Evolutionary conservation across 2,113 vertebrate species (phyloP).

Genomic region (Perccottus glenii): DNA sequence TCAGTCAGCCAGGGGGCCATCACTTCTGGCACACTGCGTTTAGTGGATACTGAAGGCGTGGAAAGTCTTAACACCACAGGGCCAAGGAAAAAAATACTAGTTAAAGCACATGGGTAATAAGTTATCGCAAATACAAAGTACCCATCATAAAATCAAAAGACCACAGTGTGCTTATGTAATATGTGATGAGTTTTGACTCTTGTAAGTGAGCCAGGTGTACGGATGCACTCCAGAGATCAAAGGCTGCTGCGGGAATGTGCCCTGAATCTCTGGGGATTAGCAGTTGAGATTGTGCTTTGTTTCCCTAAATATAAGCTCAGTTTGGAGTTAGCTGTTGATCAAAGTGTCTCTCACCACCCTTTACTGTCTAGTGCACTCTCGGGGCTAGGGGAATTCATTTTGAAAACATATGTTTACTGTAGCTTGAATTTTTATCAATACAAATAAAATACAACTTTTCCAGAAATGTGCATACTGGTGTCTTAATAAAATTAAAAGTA

Average conservation of each 20-base stretch:
- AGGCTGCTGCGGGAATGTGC: conserved; percentile 75
- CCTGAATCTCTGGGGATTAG: conserved; percentile 76
- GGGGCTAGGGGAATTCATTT: conserved; percentile 41
- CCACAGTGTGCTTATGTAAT: too few species aligned
- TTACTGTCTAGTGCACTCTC: too few species aligned
- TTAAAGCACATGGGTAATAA: too few species aligned
- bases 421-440: conserved; percentile 15
- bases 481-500: too few species aligned
- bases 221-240: conserved; percentile 79
- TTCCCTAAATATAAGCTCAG: conserved; percentile 69
- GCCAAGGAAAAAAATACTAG: too few species aligned
- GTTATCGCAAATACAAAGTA: too few species aligned
- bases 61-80: too few species aligned
- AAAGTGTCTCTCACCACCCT: conserved; percentile 51
- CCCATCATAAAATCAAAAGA: too few species aligned
- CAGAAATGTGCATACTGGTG: too few species aligned
- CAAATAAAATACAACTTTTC: neutral
- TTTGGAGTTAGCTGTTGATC: conserved; percentile 63
- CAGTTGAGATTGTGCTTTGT: conserved; percentile 75
- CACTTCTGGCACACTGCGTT: too few species aligned
- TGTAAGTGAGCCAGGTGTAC: conserved; percentile 69
- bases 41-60: too few species aligned
- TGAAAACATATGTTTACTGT: conserved; percentile 15
- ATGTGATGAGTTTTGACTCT: conserved; percentile 25
- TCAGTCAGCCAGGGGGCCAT: too few species aligned